Evolutionary conservation across 2,888 invertebrate species (phyloP).

Genomic region (Diploptera punctata): DNA sequence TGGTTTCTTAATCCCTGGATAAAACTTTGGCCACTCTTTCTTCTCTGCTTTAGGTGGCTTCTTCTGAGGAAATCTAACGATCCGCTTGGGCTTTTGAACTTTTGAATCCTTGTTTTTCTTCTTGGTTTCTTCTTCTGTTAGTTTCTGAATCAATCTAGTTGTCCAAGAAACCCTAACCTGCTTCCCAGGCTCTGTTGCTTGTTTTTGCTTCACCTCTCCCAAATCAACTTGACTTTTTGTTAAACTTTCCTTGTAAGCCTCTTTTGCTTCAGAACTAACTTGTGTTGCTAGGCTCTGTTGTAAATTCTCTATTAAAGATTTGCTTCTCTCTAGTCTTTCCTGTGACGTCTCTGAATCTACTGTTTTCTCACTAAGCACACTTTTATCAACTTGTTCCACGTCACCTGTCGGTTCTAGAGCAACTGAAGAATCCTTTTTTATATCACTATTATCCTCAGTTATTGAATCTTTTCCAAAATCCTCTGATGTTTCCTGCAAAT

Average conservation of each 20-base stretch:
- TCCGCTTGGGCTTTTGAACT: background rate
- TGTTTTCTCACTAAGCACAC: no score
- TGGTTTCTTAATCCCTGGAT: background rate
- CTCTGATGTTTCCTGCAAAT: no score
- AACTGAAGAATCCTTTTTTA: no score
- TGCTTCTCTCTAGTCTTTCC: conserved; percentile 25
- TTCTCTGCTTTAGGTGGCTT: conserved; percentile 5
- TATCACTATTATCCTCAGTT: no score
- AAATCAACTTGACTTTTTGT: no score
- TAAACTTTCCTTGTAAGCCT: conserved; percentile 30
- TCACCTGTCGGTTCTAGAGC: no score
- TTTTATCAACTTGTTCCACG: no score
- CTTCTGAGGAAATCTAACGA: conserved; percentile 34
- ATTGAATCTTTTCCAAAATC: no score
- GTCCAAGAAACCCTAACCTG: conserved; percentile 40
- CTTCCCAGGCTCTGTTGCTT: conserved; percentile 8
- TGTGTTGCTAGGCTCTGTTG: conserved; percentile 37
- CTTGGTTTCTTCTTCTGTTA: conserved; percentile 35
- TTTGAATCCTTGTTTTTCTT: conserved; percentile 19
- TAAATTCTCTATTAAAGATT: conserved; percentile 36
- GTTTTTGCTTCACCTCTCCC: no score
- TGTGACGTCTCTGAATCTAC: background rate
- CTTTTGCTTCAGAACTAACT: conserved; percentile 33
- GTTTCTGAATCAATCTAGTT: conserved; percentile 40
- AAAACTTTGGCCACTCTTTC: background rate